Conservation (phyloP, 2,797 vertebrate species). For the Catharus ustulatus region DNA sequence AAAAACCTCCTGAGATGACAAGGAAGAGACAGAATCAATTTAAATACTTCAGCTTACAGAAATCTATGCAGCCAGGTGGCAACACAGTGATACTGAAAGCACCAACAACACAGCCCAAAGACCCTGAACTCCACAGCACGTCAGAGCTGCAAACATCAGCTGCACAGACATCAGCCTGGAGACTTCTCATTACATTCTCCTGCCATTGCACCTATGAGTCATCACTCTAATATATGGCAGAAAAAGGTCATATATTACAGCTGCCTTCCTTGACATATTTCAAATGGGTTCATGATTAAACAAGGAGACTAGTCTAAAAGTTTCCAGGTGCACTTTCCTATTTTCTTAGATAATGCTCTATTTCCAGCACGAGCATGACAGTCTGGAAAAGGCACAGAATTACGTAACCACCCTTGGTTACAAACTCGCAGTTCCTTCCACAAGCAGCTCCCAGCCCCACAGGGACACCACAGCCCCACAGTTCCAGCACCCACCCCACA, state of each 20-base stretch:
- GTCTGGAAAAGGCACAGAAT: conserved; percentile 5
- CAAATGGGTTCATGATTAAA: conserved; percentile 38
- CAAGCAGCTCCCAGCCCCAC: neutral
- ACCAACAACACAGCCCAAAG: neutral
- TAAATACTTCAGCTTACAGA: neutral
- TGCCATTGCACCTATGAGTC: neutral
- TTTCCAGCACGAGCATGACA: conserved; percentile 2
- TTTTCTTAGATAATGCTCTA: conserved; percentile 47
- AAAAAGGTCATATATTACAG: conserved; percentile 56
- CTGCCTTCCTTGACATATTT: conserved; percentile 36
- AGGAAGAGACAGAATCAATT: neutral
- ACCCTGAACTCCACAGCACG: neutral
- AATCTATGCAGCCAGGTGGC: neutral
- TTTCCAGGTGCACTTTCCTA: conserved; percentile 61
- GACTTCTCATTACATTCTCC: conserved; percentile 22
- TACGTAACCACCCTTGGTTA: neutral
- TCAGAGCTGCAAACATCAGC: neutral
- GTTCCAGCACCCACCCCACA: neutral
- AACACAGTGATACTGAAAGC: neutral
- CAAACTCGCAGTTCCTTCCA: neutral
- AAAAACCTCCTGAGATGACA: neutral
- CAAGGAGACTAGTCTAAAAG: conserved; percentile 36
- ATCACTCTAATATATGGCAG: conserved; percentile 21
- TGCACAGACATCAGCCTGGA: neutral
- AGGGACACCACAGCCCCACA: accelerated